phyloP scores from a whole-genome alignment of 2,888 invertebrate genomes.

The Merodon equestris region DNA sequence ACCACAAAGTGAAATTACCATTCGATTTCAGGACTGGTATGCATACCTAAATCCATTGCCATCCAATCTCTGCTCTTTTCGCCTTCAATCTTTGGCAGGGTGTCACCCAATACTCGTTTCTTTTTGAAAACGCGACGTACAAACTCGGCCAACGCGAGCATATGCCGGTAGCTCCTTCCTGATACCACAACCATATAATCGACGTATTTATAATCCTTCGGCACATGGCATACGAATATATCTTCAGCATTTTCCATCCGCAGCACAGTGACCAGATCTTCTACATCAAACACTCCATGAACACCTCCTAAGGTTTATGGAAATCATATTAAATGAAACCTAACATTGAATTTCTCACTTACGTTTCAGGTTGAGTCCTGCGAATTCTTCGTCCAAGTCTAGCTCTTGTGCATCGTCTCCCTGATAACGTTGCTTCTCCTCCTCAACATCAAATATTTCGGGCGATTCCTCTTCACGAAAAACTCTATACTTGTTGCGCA shows the following conservation, averaged over 20 bases:
- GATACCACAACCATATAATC: constrained; percentile 91
- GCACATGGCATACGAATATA: constrained; percentile 89
- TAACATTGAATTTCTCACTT: constrained; percentile 18
- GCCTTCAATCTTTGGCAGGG: constrained; percentile 88
- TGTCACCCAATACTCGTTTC: constrained; percentile 83
- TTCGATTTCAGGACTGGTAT: neutral
- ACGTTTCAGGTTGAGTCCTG: constrained; percentile 81
- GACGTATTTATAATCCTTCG: constrained; percentile 87
- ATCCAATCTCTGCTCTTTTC: constrained; percentile 89
- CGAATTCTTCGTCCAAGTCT: constrained; percentile 79
- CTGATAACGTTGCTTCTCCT: constrained; percentile 80
- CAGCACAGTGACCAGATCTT: constrained; percentile 89
- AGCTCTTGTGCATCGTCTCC: constrained; percentile 72
- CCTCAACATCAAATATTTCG: constrained; percentile 86
- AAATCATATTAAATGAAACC: too few relatives aligned
- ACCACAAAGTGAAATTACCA: neutral
- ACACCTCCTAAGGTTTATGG: constrained; percentile 83
- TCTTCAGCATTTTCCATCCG: constrained; percentile 88
- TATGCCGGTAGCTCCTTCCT: constrained; percentile 86
- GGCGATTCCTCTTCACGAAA: constrained; percentile 86
- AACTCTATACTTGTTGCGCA: constrained; percentile 83
- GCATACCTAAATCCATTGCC: constrained; percentile 91
- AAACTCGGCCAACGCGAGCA: constrained; percentile 86
- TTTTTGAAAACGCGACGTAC: constrained; percentile 87
- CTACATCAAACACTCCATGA: constrained; percentile 92